Evolutionary conservation across 1,140 invertebrate genomes (phyloP), one percentile per base, ranked within the genome.

Genomic region (Drosophila pseudoananassae): DNA sequence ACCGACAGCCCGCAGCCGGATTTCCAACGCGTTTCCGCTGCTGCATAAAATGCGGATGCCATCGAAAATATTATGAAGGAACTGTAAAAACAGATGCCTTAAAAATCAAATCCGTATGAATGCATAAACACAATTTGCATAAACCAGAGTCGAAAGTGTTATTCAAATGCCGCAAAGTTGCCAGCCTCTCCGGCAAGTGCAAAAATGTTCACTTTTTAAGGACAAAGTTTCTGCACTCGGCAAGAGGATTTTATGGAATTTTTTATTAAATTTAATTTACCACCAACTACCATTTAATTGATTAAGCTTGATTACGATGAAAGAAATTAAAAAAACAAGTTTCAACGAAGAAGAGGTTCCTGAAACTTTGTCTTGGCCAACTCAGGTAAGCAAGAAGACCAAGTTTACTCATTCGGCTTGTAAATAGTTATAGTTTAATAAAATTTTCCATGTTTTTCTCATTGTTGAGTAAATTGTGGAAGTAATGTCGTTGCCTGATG

Each of bases 1-100:
- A 14, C n/a, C 49, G 6, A 15, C 33, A 36, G 33, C 33, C 33
- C n/a, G 8, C 9, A 31, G 17, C 17, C 49, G 12, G 23, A 27
- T 25, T 50, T 72, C 52, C 40, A 15, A 29, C 49, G 33, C 40
- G 36, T 40, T 60, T 40, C 27, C 36, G 40, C 10, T 66, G 56
- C 69, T 66, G 56, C 69, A 73, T 50, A 25, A 43, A 27, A 33
- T 5, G 25, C 46, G 36, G 47, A 49, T 51, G 31, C 47, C 66
- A 73, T 73, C 27, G 50, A 61, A 49, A 72, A 54, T 63, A 31
- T 36, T 53, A 58, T 51, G 55, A n/a, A 25, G 27, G 31, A 23
- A 17, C 50, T 50, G 52, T 76, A 54, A 75, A 76, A 75, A 75
- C 71, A 75, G 53, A 74, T 74, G 70, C 51, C 63, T 40, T 69